Conservation (phyloP, 1,140 invertebrate species). For the Heliothis subflexa region DNA sequence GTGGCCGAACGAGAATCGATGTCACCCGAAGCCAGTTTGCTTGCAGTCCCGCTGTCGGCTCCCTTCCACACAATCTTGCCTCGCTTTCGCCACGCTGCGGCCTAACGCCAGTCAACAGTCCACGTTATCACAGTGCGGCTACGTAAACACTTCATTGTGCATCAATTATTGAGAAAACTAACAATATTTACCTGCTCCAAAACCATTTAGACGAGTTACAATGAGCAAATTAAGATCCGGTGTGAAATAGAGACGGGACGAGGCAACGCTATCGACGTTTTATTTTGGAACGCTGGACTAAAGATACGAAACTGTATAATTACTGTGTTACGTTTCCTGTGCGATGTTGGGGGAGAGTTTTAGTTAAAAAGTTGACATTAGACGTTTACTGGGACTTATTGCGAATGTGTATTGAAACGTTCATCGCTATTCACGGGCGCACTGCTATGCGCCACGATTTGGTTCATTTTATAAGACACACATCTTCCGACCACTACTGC, state of each 20-base stretch:
- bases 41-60: conserved; percentile 52
- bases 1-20: conserved; percentile 76
- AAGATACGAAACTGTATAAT: conserved; percentile 76
- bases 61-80: conserved; percentile 55
- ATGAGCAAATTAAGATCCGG: conserved; percentile 83
- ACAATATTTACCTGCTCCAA: conserved; percentile 15
- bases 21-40: conserved; percentile 67
- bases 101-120: conserved; percentile 47
- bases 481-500: conserved; percentile 86
- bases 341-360: conserved; percentile 82
- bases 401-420: conserved; percentile 86
- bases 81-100: conserved; percentile 74
- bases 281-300: conserved; percentile 47
- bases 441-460: conserved; percentile 86
- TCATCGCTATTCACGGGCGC: conserved; percentile 85
- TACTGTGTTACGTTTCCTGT: conserved; percentile 77
- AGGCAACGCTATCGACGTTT: conserved; percentile 28
- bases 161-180: conserved; percentile 28
- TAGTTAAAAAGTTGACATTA: conserved; percentile 77
- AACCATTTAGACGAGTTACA: conserved; percentile 57
- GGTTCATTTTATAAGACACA: conserved; percentile 86
- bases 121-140: conserved; percentile 48
- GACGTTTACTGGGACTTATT: conserved; percentile 79
- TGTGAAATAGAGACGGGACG: conserved; percentile 74
- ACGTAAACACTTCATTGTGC: conserved; percentile 48